A percentile compares a stretch with the other conserved stretches of the same genome.
phyloP scores from a whole-genome alignment of 2,113 vertebrate genomes.

The Rhea pennata region DNA sequence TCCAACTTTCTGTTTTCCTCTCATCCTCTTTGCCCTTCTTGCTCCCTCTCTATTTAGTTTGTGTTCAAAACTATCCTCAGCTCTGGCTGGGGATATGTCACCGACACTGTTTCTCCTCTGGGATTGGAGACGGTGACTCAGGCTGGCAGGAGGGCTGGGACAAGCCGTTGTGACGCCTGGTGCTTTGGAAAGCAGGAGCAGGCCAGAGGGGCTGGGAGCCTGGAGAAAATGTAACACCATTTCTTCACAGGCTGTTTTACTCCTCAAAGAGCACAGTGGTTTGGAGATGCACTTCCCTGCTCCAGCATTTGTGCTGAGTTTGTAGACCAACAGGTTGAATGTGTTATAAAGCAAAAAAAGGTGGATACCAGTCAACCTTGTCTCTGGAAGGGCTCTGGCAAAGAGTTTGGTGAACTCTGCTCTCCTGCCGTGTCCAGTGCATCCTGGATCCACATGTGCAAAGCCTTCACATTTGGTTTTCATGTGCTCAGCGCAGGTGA shows the following conservation, averaged over 20 bases:
- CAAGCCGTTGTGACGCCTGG: neutral
- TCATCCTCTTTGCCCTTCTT: neutral
- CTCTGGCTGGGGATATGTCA: neutral
- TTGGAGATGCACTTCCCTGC: neutral
- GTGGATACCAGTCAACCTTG: neutral
- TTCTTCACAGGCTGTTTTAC: neutral
- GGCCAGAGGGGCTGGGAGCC: neutral
- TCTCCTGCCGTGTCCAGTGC: neutral
- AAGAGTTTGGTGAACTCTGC: neutral
- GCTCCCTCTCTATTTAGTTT: conserved; percentile 31
- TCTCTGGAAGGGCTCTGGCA: neutral
- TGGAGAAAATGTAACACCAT: neutral
- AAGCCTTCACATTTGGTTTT: neutral
- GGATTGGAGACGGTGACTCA: rapidly evolving
- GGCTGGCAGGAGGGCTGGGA: neutral
- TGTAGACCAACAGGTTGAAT: neutral
- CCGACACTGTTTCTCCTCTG: neutral
- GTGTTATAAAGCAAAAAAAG: neutral
- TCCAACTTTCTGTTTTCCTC: neutral
- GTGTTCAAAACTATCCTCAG: conserved; percentile 11
- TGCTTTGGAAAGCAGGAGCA: neutral
- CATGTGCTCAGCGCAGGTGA: neutral
- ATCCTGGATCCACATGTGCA: neutral
- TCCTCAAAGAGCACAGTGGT: neutral
- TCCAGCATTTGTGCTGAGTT: neutral